Percentiles rank a stretch among this genome's conserved stretches.
Conservation (phyloP, 2,113 vertebrate genomes). For the Orycteropus afer region DNA sequence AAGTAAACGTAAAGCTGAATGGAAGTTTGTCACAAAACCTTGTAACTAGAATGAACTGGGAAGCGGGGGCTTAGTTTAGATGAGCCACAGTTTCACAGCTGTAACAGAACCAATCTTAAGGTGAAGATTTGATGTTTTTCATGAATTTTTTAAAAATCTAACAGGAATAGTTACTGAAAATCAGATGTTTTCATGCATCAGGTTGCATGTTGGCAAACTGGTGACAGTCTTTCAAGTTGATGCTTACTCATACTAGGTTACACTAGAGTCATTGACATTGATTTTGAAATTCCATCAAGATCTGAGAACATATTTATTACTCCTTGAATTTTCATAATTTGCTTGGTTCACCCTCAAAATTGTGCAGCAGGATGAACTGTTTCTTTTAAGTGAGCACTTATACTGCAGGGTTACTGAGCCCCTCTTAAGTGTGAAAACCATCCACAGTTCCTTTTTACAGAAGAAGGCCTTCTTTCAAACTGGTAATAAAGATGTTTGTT, state of each 20-base stretch:
- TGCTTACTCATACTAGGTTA: neutral
- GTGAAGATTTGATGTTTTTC: neutral
- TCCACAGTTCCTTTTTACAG: neutral
- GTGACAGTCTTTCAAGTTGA: neutral
- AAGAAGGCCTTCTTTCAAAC: slow-evolving; percentile 25
- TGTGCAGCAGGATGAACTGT: neutral
- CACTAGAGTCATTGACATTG: neutral
- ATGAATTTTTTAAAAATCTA: slow-evolving; percentile 6
- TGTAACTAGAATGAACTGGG: neutral
- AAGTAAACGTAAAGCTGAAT: neutral
- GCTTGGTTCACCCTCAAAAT: neutral
- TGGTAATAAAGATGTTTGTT: neutral
- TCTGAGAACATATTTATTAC: neutral
- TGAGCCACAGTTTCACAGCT: neutral
- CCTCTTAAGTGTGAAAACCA: neutral
- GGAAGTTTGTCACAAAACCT: neutral
- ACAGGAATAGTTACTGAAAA: neutral
- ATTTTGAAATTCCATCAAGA: slow-evolving; percentile 23
- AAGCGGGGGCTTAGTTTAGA: slow-evolving; percentile 37
- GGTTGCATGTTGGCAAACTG: neutral
- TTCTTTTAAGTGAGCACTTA: neutral
- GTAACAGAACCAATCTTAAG: neutral
- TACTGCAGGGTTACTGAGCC: neutral
- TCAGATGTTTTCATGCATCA: neutral
- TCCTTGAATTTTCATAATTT: neutral